Percentiles rank a stretch among this genome's conserved stretches.
Evolutionary conservation across 2,113 vertebrate genomes (phyloP).

Genomic region (Mirza zaza): DNA sequence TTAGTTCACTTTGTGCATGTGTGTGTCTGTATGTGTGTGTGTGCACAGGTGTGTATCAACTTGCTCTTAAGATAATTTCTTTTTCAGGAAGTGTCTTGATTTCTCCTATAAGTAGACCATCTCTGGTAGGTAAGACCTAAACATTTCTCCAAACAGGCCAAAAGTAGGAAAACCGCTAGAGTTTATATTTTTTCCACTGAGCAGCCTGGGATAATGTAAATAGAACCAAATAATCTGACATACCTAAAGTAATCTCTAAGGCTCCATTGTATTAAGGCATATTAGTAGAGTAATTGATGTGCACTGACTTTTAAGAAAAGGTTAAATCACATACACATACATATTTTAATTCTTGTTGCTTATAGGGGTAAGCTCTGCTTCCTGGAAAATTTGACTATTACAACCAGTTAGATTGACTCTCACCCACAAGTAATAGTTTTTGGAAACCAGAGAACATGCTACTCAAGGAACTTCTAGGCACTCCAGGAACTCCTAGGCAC

Average conservation of each 20-base stretch:
- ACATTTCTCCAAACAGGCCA: background rate
- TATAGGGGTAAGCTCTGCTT: background rate
- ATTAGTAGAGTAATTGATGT: background rate
- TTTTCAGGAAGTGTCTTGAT: background rate
- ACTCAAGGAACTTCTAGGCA: background rate
- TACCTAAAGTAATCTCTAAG: background rate
- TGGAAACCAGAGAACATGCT: background rate
- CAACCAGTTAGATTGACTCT: background rate
- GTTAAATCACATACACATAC: background rate
- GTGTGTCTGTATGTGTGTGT: accelerated
- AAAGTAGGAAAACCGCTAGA: background rate
- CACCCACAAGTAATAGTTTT: background rate
- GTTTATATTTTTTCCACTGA: background rate
- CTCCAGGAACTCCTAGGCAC: background rate
- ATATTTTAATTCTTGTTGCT: background rate
- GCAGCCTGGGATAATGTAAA: background rate
- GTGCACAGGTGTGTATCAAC: background rate
- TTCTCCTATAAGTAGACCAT: background rate
- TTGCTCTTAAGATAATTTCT: background rate
- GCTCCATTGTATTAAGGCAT: background rate
- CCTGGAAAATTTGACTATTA: background rate
- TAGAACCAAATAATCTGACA: background rate
- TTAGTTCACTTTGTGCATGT: background rate
- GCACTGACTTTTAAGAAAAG: constrained; percentile 17
- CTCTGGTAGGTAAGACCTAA: background rate